Percentiles rank a stretch among this genome's conserved stretches.
phyloP scores from a whole-genome alignment of 2,113 vertebrate species.

The Sakesphorus luctuosus region DNA sequence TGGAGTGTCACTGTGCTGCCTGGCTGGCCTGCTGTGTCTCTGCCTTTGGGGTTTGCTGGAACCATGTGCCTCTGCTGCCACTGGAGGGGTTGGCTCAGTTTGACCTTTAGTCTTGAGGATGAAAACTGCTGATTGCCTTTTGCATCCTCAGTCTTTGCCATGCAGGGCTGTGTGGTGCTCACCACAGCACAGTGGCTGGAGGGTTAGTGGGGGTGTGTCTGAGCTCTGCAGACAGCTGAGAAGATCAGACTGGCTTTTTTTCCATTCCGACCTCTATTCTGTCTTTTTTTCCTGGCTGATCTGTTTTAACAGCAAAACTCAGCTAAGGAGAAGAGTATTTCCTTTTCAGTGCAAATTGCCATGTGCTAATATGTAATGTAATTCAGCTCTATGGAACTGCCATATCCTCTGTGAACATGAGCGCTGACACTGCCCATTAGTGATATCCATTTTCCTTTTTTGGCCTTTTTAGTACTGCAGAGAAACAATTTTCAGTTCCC shows the following conservation, averaged over 20 bases:
- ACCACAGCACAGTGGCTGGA: accelerated
- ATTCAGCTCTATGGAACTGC: not conserved
- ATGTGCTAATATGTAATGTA: not conserved
- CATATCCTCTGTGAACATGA: not conserved
- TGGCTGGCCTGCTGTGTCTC: not conserved
- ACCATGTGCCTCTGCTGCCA: accelerated
- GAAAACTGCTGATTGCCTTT: not conserved
- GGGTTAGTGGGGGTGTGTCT: not conserved
- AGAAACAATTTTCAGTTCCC: not conserved
- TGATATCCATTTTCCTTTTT: not conserved
- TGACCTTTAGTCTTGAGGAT: not conserved
- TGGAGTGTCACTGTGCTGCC: not conserved
- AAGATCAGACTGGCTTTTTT: not conserved
- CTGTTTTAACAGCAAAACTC: not conserved
- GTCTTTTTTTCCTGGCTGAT: not conserved
- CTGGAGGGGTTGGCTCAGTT: not conserved
- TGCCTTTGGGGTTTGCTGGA: not conserved
- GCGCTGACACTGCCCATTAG: not conserved
- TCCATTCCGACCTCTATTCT: not conserved
- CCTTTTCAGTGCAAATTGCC: not conserved
- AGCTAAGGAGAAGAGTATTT: not conserved
- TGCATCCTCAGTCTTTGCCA: accelerated
- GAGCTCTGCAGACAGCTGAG: not conserved
- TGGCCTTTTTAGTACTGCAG: not conserved
- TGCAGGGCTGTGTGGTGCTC: accelerated